Evolutionary conservation across 2,888 invertebrate species (phyloP), one percentile per base, ranked within the genome.

Genomic region (Dryocosmus kuriphilus): DNA sequence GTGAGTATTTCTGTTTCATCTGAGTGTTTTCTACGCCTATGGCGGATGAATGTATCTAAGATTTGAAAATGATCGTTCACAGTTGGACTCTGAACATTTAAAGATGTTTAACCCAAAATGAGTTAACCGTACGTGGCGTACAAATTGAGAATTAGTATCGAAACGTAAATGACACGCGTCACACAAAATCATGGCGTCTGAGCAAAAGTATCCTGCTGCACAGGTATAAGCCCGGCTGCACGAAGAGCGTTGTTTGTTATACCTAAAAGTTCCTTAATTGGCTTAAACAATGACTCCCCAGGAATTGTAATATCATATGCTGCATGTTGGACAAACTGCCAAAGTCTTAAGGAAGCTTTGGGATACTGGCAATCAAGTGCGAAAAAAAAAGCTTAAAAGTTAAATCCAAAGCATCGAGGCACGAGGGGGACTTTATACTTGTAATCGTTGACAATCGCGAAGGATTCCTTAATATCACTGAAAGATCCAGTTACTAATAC

Each of bases 301-400:
- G 51, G 51, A n/a, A 51, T n/a, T n/a, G 19, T n/a, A 8, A 75
- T 75, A 4, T 7, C 32, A 63, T 35, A 67, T n/a, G 8, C 35
- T 41, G 65, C 65, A 57, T 63, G 51, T 24, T 74, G 65, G 16
- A 79, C 41, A 51, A 77, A 77, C 62, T 63, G 38, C 76, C 74
- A 79, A 16, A 65, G 57, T 41, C 63, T 55, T 35, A 14, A 27
- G 3, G 71, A 38, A 19, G 75, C 41, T 41, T 55, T 41, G 11
- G 76, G 75, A 41, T 71, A 78, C 11, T 24, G 1, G n/a, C 77
- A 80, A n/a, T 80, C 76, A 16, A 78, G 16, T 16, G 75, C 65
- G 62, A n/a, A n/a, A 76, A 80, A 32, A 55, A 62, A 19, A 78
- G 61, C 61, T 77, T 80, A 2, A 78, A 63, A 1, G 77, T 55